These are phyloP conservation scores for Drosophila triauraria DNA, from an alignment of 1,140 invertebrate species.

Conservation along the genomic window DNA sequence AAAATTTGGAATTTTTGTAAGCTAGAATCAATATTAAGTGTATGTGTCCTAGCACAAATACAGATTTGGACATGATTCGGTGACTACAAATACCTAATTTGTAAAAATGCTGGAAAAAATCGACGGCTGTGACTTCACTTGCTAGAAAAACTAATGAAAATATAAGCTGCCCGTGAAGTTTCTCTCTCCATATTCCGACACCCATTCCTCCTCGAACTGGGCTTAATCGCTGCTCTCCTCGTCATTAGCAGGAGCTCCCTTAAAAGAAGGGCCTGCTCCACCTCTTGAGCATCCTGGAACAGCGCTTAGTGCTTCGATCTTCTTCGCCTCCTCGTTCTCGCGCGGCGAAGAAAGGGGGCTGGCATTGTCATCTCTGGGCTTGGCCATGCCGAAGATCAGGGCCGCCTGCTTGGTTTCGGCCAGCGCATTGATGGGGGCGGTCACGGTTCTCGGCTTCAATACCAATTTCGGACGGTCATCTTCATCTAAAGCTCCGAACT, in stretches of 20 bases:
- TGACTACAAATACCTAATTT: conserved; percentile 2
- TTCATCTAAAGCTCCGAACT: conserved; percentile 85
- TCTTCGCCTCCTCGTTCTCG: conserved; percentile 1
- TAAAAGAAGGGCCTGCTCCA: too few species aligned
- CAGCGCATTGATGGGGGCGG: conserved; percentile 92
- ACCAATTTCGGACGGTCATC: conserved; percentile 92
- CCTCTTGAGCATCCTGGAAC: background rate
- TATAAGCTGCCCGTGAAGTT: conserved; percentile 7
- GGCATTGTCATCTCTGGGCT: conserved; percentile 89
- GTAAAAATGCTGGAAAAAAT: conserved; percentile 16
- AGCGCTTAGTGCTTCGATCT: background rate
- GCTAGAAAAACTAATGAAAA: conserved; percentile 6
- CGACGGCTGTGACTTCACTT: background rate
- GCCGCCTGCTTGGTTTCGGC: conserved; percentile 92
- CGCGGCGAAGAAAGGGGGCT: conserved; percentile 24
- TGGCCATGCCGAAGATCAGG: conserved; percentile 94
- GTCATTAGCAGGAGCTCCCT: background rate
- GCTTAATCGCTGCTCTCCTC: conserved; percentile 2
- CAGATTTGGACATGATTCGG: conserved; percentile 11
- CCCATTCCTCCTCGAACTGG: background rate
- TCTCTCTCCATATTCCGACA: too few species aligned
- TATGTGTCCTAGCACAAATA: conserved; percentile 1
- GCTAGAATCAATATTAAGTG: background rate
- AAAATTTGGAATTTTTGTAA: conserved; percentile 9
- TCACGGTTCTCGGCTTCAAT: conserved; percentile 92